Percentiles rank a stretch among this genome's conserved stretches.
Evolutionary conservation across 1,140 invertebrate species (phyloP).

Genomic region (Drosophila kurseongensis): DNA sequence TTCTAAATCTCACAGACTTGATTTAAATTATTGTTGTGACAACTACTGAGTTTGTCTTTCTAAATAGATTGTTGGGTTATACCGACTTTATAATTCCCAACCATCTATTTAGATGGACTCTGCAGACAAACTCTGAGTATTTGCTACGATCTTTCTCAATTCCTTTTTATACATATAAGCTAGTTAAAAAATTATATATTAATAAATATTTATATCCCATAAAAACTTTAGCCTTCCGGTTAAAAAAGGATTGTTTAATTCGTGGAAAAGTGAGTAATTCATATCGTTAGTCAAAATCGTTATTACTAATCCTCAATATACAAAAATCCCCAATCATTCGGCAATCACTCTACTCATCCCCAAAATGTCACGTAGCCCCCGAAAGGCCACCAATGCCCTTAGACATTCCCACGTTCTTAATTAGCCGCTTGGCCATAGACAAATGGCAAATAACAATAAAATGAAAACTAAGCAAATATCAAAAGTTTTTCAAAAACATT

Average conservation of each 20-base stretch:
- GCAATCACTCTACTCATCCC: conserved; percentile 21
- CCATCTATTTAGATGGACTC: no score
- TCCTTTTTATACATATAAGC: no score
- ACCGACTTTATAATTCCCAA: no score
- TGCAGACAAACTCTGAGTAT: no score
- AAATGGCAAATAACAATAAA: conserved; percentile 34
- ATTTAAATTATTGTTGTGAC: no score
- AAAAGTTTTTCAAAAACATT: conserved; percentile 71
- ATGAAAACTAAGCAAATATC: conserved; percentile 63
- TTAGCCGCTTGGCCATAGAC: conserved; percentile 48
- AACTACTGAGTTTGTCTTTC: no score
- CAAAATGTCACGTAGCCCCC: conserved; percentile 35
- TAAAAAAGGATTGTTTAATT: no score
- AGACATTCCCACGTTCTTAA: conserved; percentile 73
- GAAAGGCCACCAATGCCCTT: conserved; percentile 5
- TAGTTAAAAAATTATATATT: no score
- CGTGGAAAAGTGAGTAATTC: background rate
- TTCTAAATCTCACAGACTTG: background rate
- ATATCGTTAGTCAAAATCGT: background rate
- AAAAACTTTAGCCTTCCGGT: no score
- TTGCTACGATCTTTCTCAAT: no score
- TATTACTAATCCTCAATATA: background rate
- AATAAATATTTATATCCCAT: no score
- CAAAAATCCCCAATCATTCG: conserved; percentile 9
- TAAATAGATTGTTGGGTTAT: no score